A percentile compares a stretch with the other conserved stretches of the same genome.
phyloP scores from a whole-genome alignment of 2,113 vertebrate genomes.

The Sinocyclocheilus anshuiensis region DNA sequence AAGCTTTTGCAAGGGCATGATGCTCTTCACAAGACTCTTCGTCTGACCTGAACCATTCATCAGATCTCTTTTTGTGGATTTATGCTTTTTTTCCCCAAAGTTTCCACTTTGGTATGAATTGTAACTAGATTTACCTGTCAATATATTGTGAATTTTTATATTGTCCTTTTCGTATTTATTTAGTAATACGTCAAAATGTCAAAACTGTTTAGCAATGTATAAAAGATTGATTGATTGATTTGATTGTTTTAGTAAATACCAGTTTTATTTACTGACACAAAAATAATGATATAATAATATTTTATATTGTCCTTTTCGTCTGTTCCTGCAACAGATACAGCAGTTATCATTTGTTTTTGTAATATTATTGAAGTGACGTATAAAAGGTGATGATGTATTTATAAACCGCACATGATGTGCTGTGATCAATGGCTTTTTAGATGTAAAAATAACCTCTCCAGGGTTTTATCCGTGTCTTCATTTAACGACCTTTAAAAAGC shows the following conservation, averaged over 20 bases:
- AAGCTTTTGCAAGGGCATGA: constrained; percentile 33
- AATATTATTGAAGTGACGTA: not conserved
- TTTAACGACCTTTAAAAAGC: constrained; percentile 62
- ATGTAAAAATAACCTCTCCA: constrained; percentile 6
- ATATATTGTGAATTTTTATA: no score
- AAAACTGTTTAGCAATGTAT: no score
- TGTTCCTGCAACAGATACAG: not conserved
- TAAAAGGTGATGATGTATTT: not conserved
- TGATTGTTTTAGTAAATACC: no score
- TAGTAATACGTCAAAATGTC: no score
- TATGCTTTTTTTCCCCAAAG: not conserved
- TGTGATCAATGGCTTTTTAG: constrained; percentile 2
- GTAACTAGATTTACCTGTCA: not conserved
- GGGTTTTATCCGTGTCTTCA: constrained; percentile 32
- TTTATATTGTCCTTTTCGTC: not conserved
- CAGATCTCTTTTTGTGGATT: not conserved
- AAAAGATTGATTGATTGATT: no score
- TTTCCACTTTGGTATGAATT: not conserved
- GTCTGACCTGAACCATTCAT: constrained; percentile 21
- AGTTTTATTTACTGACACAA: not conserved
- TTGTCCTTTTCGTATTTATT: no score
- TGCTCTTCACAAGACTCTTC: constrained; percentile 39
- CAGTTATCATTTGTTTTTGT: not conserved
- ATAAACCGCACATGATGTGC: not conserved
- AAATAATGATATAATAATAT: not conserved